Percentiles rank a stretch among this genome's conserved stretches.
Conservation (phyloP, 1,140 invertebrate species). For the Trachelipus rathkii region DNA sequence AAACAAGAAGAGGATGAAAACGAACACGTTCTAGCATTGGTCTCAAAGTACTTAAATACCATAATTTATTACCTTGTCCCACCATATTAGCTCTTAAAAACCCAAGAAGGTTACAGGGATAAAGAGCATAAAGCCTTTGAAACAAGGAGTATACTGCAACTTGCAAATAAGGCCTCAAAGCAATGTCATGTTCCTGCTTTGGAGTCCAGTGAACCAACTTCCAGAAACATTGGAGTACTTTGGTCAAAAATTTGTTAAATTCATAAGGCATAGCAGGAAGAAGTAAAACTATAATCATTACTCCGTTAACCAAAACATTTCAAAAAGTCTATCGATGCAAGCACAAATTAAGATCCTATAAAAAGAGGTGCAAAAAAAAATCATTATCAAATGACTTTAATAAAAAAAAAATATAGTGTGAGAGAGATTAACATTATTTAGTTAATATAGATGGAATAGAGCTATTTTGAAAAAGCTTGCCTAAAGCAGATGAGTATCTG, state of each 20-base stretch:
- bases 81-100: not conserved
- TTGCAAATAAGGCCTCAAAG: not conserved
- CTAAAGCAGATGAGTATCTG: no score
- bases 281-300: not conserved
- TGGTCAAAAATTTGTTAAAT: not conserved
- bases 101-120: not conserved
- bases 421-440: no score
- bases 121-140: not conserved
- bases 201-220: not conserved
- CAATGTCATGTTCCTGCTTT: not conserved
- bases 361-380: no score
- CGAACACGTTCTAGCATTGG: conserved; percentile 54
- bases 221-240: not conserved
- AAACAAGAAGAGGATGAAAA: conserved; percentile 54
- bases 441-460: no score
- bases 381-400: no score
- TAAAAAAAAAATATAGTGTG: no score
- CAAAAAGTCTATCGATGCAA: no score
- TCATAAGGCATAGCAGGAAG: not conserved
- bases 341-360: no score
- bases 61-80: conserved; percentile 25
- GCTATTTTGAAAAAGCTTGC: no score
- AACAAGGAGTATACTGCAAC: not conserved
- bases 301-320: not conserved
- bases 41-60: conserved; percentile 47